Conservation (phyloP, 2,113 vertebrate species). For the Marmota monax region DNA sequence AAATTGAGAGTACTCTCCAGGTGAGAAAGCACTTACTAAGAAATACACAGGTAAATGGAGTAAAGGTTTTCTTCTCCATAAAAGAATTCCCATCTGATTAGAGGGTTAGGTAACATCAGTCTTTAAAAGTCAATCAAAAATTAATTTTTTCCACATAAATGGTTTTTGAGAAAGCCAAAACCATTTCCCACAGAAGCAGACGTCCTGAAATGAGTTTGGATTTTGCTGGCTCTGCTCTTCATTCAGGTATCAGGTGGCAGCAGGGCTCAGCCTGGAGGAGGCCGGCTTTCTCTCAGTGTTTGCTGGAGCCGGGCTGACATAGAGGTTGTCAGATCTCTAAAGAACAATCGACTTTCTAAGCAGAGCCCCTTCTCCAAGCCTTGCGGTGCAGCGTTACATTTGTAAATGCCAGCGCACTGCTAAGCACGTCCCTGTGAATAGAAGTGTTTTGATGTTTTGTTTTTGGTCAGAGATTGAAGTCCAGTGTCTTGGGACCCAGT, state of each 20-base stretch:
- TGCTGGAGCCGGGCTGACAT: constrained; percentile 73
- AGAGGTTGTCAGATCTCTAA: constrained; percentile 77
- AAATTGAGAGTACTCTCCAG: neutral
- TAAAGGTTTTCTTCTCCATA: neutral
- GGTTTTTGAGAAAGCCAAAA: constrained; percentile 71
- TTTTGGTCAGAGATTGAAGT: constrained; percentile 88
- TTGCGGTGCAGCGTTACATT: constrained; percentile 81
- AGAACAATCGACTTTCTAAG: constrained; percentile 85
- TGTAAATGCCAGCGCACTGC: constrained; percentile 84
- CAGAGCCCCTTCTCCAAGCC: constrained; percentile 73
- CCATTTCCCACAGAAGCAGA: constrained; percentile 73
- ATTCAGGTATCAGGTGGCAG: constrained; percentile 81
- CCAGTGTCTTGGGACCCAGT: constrained; percentile 90
- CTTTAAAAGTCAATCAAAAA: constrained; percentile 58
- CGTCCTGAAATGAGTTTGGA: constrained; percentile 64
- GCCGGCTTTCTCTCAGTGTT: constrained; percentile 70
- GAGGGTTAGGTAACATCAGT: neutral
- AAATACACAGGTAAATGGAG: neutral
- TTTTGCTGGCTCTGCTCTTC: constrained; percentile 65
- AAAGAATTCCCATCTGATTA: neutral
- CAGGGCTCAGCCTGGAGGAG: constrained; percentile 60
- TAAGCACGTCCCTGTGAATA: constrained; percentile 85
- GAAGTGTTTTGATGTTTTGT: constrained; percentile 89
- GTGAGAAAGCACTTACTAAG: neutral
- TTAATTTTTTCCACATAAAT: constrained; percentile 64